These are phyloP conservation scores for Notocelia uddmanniana DNA, from an alignment of 2,888 invertebrate species.

Conservation along the genomic window DNA sequence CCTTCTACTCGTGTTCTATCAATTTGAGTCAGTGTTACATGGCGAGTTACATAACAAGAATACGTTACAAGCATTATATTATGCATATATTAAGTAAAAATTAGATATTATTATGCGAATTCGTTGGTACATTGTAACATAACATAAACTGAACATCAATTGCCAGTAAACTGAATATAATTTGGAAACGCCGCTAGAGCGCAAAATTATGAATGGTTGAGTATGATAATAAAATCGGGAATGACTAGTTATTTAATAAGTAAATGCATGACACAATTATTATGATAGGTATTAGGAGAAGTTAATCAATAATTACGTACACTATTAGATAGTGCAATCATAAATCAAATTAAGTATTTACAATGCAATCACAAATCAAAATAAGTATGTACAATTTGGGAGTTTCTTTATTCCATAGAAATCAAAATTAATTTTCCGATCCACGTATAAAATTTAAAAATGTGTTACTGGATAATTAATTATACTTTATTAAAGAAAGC, in stretches of 20 bases:
- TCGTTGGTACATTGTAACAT: background rate
- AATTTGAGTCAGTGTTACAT: slow-evolving; percentile 26
- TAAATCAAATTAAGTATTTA: slow-evolving; percentile 24
- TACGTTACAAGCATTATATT: slow-evolving; percentile 12
- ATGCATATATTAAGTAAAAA: slow-evolving; percentile 13
- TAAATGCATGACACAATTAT: slow-evolving; percentile 31
- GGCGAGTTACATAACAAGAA: slow-evolving; percentile 16
- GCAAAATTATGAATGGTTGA: slow-evolving; percentile 2
- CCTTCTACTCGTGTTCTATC: no score
- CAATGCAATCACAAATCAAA: no score
- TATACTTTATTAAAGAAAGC: no score
- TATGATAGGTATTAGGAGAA: slow-evolving; percentile 26
- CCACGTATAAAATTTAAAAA: background rate
- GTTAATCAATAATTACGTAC: slow-evolving; percentile 36
- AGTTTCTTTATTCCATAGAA: background rate
- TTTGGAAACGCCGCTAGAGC: background rate
- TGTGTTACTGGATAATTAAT: no score
- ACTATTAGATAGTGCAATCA: slow-evolving; percentile 37
- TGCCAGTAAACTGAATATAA: slow-evolving; percentile 2
- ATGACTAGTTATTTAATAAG: slow-evolving; percentile 31
- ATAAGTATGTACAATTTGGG: background rate
- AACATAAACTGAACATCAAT: no score
- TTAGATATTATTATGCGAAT: slow-evolving; percentile 5
- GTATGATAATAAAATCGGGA: slow-evolving; percentile 39
- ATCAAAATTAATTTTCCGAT: background rate